Base-by-base conservation (phyloP, 2,113 vertebrate species). In the Leucosticte australis region DNA sequence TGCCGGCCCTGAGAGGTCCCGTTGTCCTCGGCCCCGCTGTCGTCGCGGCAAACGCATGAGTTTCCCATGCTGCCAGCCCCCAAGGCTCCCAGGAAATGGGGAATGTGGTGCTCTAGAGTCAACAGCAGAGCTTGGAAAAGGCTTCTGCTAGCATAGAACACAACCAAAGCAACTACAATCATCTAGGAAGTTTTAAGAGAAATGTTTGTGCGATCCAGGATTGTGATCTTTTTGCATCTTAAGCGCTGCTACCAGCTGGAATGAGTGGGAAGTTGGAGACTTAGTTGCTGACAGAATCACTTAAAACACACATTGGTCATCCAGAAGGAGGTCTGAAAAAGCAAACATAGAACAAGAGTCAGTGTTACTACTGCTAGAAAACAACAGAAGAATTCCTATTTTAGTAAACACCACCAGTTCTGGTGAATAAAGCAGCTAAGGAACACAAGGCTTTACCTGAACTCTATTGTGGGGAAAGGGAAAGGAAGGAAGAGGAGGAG, bases 61-160 rank as follows among this genome's bases (percentile, higher is more conserved):
- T 99, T 99, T 30, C 99, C 99, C 99, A 99, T 99, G 92, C 79
- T 98, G 97, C 97, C 91, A 55, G 97, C 92, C 60, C 98, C 98
- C 92, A 93, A 94, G 76, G 98, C 98, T 97, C 98, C 98, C 98
- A 98, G 97, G 47, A 98, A 97, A 85, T 3, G 73, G 94, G 98
- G 96, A 95, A 98, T 60, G 96, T 96, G 98, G 92, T 97, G 98
- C 97, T 98, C 98, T 92, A 98, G 96, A 97, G 98, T 98, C 97
- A 98, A 98, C 87, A 98, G 98, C 92, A 99, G 98, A 98, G 99
- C 99, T 98, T 91, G 98, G 67, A 98, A 98, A 95, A 99, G 99
- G 99, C 98, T 99, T 98, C 99, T 99, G 98, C 99, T 99, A 89
- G 98, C 99, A 98, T 98, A 99, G 98, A 99, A 99, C 98, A 98